Evolutionary conservation across 2,113 vertebrate genomes (phyloP).

Genomic region (Piaya cayana): DNA sequence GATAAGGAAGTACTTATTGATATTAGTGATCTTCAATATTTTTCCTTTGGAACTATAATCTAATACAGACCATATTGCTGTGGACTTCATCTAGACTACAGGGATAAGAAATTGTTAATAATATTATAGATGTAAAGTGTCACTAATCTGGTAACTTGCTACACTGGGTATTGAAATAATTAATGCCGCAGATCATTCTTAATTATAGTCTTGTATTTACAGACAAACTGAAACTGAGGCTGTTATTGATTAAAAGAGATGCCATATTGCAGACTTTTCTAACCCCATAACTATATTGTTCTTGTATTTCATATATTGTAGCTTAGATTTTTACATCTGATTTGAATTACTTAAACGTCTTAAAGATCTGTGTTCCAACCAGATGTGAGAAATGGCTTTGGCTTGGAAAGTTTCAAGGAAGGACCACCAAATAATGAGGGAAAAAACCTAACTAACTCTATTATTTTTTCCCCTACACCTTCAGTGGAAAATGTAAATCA

Average conservation of each 20-base stretch:
- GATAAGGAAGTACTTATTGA: constrained; percentile 57
- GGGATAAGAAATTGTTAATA: background rate
- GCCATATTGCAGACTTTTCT: constrained; percentile 51
- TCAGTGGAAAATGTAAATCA: background rate
- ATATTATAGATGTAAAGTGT: background rate
- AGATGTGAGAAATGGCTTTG: constrained; percentile 62
- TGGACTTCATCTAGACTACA: background rate
- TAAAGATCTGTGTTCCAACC: constrained; percentile 54
- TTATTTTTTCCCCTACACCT: background rate
- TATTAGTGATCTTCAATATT: constrained; percentile 66
- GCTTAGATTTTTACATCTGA: constrained; percentile 63
- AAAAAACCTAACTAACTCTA: background rate
- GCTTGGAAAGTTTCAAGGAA: constrained; percentile 50
- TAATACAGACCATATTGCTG: background rate
- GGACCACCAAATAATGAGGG: constrained; percentile 48
- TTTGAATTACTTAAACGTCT: constrained; percentile 63
- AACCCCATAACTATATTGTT: constrained; percentile 50
- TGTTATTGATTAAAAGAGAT: constrained; percentile 65
- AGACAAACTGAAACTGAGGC: constrained; percentile 34
- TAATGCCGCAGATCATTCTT: constrained; percentile 23
- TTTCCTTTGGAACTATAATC: background rate
- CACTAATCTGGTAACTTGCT: constrained; percentile 26
- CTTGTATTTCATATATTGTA: constrained; percentile 59
- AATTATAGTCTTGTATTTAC: constrained; percentile 38
- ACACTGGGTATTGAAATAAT: background rate